phyloP scores from a whole-genome alignment of 2,797 vertebrate genomes.

The Acipenser oxyrinchus region DNA sequence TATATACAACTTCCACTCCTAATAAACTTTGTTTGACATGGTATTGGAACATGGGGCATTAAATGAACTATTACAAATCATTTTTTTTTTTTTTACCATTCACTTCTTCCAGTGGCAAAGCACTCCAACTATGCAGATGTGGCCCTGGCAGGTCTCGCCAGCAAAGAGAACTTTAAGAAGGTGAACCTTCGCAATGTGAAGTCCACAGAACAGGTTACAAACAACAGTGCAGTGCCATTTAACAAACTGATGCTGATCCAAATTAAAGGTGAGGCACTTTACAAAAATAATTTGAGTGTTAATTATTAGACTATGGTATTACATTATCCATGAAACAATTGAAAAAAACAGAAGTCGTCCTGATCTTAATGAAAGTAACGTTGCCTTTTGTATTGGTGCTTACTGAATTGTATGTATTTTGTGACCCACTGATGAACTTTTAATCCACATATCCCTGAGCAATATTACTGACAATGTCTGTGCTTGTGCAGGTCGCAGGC shows the following conservation, averaged over 20 bases:
- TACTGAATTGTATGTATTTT: too few species aligned
- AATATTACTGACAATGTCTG: not conserved
- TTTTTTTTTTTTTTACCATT: not conserved
- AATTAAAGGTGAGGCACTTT: constrained; percentile 56
- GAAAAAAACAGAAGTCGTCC: too few species aligned
- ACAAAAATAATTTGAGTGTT: not conserved
- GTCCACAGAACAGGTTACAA: constrained; percentile 53
- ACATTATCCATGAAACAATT: too few species aligned
- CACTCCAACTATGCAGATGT: constrained; percentile 63
- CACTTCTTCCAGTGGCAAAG: constrained; percentile 42
- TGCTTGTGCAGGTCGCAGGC: constrained; percentile 48
- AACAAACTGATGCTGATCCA: constrained; percentile 62
- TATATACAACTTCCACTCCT: too few species aligned
- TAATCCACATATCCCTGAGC: not conserved
- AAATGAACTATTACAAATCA: too few species aligned
- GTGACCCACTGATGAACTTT: too few species aligned
- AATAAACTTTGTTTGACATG: too few species aligned
- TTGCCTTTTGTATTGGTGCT: too few species aligned
- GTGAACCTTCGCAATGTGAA: constrained; percentile 58
- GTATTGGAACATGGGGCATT: too few species aligned
- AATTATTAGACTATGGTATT: too few species aligned
- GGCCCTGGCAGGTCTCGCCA: constrained; percentile 66
- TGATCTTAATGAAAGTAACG: too few species aligned
- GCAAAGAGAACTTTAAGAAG: constrained; percentile 72
- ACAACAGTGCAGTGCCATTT: constrained; percentile 45